Conservation (phyloP, 2,888 invertebrate species). For the Lithophane semibrunnea region DNA sequence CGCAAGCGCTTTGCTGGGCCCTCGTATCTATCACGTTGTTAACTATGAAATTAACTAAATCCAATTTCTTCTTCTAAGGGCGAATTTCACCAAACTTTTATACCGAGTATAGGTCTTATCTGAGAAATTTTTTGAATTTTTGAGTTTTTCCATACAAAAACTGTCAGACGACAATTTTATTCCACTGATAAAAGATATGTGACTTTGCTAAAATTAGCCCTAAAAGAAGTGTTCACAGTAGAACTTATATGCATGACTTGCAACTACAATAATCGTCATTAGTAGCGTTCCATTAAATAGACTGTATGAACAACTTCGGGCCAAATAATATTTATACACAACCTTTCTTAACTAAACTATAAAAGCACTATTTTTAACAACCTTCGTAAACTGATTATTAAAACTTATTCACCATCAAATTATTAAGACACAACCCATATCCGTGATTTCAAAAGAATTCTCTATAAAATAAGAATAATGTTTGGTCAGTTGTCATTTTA, state of each 20-base stretch:
- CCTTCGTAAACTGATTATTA: neutral
- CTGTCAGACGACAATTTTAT: too few species aligned
- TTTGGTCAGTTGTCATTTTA: constrained; percentile 43
- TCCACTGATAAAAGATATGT: too few species aligned
- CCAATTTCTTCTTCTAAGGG: too few species aligned
- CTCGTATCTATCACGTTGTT: neutral
- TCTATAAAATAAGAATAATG: constrained; percentile 9
- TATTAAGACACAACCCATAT: constrained; percentile 9
- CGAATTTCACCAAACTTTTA: too few species aligned
- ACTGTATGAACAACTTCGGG: neutral
- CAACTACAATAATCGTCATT: neutral
- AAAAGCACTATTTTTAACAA: constrained; percentile 35
- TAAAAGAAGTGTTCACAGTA: too few species aligned
- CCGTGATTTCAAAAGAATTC: constrained; percentile 31
- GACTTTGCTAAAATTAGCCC: too few species aligned
- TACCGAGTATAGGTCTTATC: too few species aligned
- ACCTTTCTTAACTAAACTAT: constrained; percentile 17
- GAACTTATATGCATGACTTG: neutral
- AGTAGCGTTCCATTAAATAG: neutral
- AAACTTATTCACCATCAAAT: neutral
- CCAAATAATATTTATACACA: constrained; percentile 30
- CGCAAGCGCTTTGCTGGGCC: neutral
- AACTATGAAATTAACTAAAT: too few species aligned
- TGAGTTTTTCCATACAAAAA: too few species aligned
- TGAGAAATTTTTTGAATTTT: too few species aligned